Conservation (phyloP, 2,888 invertebrate species). For the Gymnosoma rotundatum region DNA sequence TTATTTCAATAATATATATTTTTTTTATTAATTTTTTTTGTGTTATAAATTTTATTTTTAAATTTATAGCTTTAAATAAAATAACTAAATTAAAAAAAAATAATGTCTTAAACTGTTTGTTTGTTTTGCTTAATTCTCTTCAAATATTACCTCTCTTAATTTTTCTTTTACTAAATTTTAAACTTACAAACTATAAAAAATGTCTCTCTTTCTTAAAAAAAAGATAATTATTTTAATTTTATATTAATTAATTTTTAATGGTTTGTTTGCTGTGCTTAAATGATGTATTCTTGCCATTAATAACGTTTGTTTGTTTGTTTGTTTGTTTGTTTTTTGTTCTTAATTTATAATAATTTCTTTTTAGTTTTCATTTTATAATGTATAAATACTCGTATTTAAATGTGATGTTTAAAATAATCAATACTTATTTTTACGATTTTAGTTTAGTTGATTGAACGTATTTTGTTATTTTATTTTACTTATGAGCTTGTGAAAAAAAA, state of each 20-base stretch:
- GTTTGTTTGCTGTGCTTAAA: slow-evolving; percentile 70
- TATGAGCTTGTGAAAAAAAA: slow-evolving; percentile 40
- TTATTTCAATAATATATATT: slow-evolving; percentile 58
- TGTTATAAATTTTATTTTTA: slow-evolving; percentile 35
- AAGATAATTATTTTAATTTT: slow-evolving; percentile 33
- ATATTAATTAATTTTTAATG: slow-evolving; percentile 39
- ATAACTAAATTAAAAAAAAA: slow-evolving; percentile 61
- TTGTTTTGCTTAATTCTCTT: slow-evolving; percentile 61
- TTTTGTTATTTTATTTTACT: slow-evolving; percentile 35
- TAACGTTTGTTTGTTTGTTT: slow-evolving; percentile 31
- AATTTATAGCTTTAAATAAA: slow-evolving; percentile 42
- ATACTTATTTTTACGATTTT: slow-evolving; percentile 52
- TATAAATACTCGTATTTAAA: slow-evolving; percentile 36
- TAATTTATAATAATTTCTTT: slow-evolving; percentile 63
- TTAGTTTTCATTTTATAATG: slow-evolving; percentile 41
- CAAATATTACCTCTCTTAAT: slow-evolving; percentile 30
- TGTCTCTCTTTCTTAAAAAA: slow-evolving; percentile 60
- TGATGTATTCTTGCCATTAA: slow-evolving; percentile 55
- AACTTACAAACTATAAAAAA: slow-evolving; percentile 67
- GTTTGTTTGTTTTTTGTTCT: no score
- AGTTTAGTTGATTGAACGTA: slow-evolving; percentile 21
- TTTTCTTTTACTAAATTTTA: slow-evolving; percentile 55
- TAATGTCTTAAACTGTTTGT: slow-evolving; percentile 63
- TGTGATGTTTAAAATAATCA: slow-evolving; percentile 63
- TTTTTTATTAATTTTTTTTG: slow-evolving; percentile 12